Percentiles rank a stretch among this genome's conserved stretches.
Conservation (phyloP, 2,113 vertebrate genomes). For the Tursiops truncatus region DNA sequence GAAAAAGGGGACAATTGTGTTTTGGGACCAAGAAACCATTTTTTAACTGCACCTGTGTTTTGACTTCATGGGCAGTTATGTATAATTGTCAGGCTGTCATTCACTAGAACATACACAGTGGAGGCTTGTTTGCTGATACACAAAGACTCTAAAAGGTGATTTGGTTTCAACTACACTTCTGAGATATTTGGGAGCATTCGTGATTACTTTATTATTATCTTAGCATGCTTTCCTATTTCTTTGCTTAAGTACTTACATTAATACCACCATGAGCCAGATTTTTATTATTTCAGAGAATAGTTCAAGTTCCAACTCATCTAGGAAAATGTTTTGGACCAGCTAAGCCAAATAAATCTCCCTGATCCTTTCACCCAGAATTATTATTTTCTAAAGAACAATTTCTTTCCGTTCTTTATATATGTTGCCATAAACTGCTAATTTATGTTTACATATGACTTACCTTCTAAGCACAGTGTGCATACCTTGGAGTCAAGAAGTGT, state of each 20-base stretch:
- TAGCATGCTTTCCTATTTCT: neutral
- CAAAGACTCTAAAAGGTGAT: neutral
- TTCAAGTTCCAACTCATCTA: neutral
- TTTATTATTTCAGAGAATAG: neutral
- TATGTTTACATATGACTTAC: neutral
- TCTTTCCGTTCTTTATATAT: neutral
- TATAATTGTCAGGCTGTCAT: neutral
- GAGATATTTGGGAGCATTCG: neutral
- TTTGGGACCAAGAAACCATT: neutral
- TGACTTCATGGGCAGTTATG: neutral
- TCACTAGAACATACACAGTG: neutral
- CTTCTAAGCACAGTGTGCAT: neutral
- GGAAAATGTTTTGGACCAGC: neutral
- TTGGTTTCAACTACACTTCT: neutral
- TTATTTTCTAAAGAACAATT: neutral
- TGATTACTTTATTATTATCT: neutral
- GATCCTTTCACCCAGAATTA: neutral
- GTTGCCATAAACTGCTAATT: neutral
- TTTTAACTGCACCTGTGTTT: neutral
- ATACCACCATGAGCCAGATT: neutral
- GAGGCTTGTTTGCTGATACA: neutral
- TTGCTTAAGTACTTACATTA: neutral
- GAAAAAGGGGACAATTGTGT: neutral
- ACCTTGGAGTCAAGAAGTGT: neutral
- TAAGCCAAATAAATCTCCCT: neutral